Evolutionary conservation across 2,113 vertebrate species (phyloP), one percentile per base, ranked within the genome.

Genomic region (Irena cyanogastra): DNA sequence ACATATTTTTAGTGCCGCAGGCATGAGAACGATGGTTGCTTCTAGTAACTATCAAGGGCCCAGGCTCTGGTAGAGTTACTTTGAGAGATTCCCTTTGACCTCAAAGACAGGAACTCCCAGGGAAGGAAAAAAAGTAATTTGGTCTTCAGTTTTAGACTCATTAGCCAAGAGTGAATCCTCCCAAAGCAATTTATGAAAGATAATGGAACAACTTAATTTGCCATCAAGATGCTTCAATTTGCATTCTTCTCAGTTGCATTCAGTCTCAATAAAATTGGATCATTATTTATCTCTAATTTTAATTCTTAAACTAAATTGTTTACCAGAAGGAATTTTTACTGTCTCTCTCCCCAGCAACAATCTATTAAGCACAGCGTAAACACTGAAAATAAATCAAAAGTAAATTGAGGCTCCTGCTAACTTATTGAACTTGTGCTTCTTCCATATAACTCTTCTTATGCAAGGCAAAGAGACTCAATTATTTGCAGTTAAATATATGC

Each of bases 371-470:
- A 68, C 59, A 88, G 54, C 13, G 0, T 95, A 95, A 97, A 96
- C 84, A 95, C 41, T 65, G 63, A 94, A 94, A 97, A 93, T 96
- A 97, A 97, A 97, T 97, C 96, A 96, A 86, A 91, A 94, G 65
- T 83, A 94, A 97, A 96, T 84, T 83, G 87, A 92, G 47, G 50
- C 16, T 91, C 45, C 72, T 92, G 71, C 75, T 96, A 94, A 94
- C 90, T 96, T 96, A 94, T 15, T 93, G 92, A 96, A 95, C 90
- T 91, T 74, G n/a, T 66, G 71, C n/a, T 66, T 88, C 84, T 79
- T 95, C 91, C 53, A 50, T 50, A 53, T 42, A 89, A 33, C 27
- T 75, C 6, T 31, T 93, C 20, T 53, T 84, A 90, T 70, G 53
- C 65, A 88, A 39, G 64, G 90, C 45, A 78, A 64, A 75, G 49